These are phyloP conservation scores for Zosterops japonicus DNA, from an alignment of 2,113 vertebrate genomes.

Conservation along the genomic window DNA sequence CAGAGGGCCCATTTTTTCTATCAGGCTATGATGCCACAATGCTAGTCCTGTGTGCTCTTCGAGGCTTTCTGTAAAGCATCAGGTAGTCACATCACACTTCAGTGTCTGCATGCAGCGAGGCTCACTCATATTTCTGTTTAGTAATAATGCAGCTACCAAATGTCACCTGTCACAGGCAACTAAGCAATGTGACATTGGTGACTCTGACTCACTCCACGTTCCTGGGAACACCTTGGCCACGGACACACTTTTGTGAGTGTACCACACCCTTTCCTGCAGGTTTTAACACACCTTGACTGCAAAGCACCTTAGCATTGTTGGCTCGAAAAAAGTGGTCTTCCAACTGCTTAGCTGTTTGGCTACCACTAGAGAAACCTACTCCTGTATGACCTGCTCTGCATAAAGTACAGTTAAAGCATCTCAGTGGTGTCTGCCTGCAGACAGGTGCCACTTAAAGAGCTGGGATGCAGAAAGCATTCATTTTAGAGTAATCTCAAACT, in stretches of 20 bases:
- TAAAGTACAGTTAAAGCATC: background rate
- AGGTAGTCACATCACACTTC: background rate
- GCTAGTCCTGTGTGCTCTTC: background rate
- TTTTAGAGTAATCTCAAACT: background rate
- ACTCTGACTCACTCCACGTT: constrained; percentile 20
- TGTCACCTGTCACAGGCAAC: constrained; percentile 3
- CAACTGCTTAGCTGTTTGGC: background rate
- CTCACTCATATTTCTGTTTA: background rate
- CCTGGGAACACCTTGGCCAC: constrained; percentile 27
- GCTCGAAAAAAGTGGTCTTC: background rate
- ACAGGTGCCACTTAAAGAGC: background rate
- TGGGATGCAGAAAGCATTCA: background rate
- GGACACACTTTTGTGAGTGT: background rate
- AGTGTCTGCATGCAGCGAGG: background rate
- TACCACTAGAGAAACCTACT: background rate
- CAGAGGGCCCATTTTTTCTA: background rate
- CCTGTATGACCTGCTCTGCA: rapidly evolving
- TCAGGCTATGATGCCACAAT: background rate
- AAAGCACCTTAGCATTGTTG: background rate
- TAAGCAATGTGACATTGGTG: constrained; percentile 1
- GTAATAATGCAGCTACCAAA: background rate
- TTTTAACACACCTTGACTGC: background rate
- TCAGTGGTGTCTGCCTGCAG: background rate
- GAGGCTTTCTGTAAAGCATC: background rate
- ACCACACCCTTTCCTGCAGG: constrained; percentile 29